Conservation (phyloP, 2,797 vertebrate genomes). For the Siniperca undulata region DNA sequence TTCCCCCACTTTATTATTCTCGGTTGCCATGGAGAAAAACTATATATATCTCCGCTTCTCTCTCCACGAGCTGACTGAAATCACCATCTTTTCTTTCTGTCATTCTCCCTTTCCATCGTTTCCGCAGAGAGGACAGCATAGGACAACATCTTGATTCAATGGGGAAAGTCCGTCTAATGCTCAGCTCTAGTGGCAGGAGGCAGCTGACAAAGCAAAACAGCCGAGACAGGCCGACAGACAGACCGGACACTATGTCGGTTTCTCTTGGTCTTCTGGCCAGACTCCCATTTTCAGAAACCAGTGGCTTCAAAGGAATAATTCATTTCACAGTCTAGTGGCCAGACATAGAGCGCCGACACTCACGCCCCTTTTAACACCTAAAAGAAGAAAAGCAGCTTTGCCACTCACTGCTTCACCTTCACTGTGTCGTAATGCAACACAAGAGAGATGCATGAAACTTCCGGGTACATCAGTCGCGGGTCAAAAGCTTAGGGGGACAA, state of each 20-base stretch:
- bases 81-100: conserved; percentile 35
- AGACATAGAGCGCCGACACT: conserved; percentile 58
- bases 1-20: conserved; percentile 70
- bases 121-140: conserved; percentile 49
- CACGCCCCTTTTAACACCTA: conserved; percentile 60
- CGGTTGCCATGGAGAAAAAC: conserved; percentile 73
- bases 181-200: conserved; percentile 36
- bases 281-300: conserved; percentile 71
- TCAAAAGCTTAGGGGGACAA: background rate
- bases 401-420: conserved; percentile 24
- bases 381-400: conserved; percentile 49
- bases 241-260: conserved; percentile 57
- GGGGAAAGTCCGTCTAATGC: conserved; percentile 54
- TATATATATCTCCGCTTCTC: conserved; percentile 62
- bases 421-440: background rate
- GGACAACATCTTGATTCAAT: conserved; percentile 46
- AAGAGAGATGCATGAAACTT: conserved; percentile 8
- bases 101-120: conserved; percentile 50
- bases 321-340: conserved; percentile 79
- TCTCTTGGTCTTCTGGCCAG: conserved; percentile 64
- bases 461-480: background rate
- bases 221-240: conserved; percentile 25
- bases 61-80: conserved; percentile 47
- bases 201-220: conserved; percentile 60
- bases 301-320: conserved; percentile 80